Evolutionary conservation across 2,888 invertebrate species (phyloP).

Genomic region (Coelogynopora nodosa): DNA sequence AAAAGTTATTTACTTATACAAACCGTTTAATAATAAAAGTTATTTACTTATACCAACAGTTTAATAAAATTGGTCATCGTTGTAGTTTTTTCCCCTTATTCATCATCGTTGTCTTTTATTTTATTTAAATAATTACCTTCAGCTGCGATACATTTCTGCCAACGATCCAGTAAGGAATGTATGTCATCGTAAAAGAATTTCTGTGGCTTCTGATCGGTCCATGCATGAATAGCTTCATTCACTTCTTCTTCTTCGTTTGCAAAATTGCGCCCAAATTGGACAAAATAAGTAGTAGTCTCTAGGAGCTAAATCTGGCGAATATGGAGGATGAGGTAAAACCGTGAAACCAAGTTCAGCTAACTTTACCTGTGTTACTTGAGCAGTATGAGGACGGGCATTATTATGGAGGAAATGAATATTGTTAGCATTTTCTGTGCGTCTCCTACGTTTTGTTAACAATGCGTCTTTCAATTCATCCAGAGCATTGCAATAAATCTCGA

Average conservation of each 20-base stretch:
- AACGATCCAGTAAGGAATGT: neutral
- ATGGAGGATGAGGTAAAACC: neutral
- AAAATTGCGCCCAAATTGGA: too few relatives aligned
- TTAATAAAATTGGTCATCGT: neutral
- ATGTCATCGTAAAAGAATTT: neutral
- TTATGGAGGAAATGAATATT: constrained; percentile 17
- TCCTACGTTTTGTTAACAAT: neutral
- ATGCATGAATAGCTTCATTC: neutral
- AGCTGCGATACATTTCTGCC: neutral
- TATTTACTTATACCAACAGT: neutral
- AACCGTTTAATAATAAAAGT: neutral
- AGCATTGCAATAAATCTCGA: neutral
- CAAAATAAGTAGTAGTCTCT: neutral
- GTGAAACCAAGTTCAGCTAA: neutral
- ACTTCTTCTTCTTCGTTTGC: neutral
- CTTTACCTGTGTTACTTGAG: constrained; percentile 19
- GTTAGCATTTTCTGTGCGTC: constrained; percentile 20
- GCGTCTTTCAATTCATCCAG: constrained; percentile 9
- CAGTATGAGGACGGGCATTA: constrained; percentile 14
- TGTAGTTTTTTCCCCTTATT: neutral
- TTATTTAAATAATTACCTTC: neutral
- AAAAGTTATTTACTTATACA: neutral
- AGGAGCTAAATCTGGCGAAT: neutral
- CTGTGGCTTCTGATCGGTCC: neutral
- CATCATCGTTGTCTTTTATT: neutral